A percentile compares a stretch with the other conserved stretches of the same genome.
Conservation (phyloP, 1,140 invertebrate species). For the Drosophila burlai region DNA sequence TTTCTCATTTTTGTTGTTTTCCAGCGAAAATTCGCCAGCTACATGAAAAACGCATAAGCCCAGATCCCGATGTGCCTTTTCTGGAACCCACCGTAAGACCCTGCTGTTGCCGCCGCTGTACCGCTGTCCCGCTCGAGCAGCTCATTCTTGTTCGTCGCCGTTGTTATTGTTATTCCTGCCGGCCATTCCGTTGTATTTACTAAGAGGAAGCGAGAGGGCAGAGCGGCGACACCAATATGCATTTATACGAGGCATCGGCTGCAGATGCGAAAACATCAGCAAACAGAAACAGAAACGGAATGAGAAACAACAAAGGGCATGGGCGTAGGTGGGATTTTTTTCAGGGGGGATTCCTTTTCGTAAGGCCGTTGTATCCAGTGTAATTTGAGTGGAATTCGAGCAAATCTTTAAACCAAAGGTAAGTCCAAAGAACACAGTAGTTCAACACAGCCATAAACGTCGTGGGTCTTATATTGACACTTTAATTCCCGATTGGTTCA, state of each 20-base stretch:
- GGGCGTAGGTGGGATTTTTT: not conserved
- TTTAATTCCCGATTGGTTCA: not conserved
- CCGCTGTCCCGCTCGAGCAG: conserved; percentile 16
- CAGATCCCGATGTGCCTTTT: conserved; percentile 8
- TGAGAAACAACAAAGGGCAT: conserved; percentile 16
- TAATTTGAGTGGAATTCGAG: not conserved
- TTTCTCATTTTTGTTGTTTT: conserved; percentile 33
- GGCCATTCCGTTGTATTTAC: conserved; percentile 57
- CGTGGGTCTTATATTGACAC: not conserved
- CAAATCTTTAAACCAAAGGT: not conserved
- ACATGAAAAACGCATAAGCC: conserved; percentile 56
- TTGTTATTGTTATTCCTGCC: conserved; percentile 35
- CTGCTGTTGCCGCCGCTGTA: not conserved
- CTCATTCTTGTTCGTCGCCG: conserved; percentile 15
- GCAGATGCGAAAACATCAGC: conserved; percentile 49
- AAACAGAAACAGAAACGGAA: conserved; percentile 31
- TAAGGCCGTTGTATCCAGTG: too few relatives aligned
- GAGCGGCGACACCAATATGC: conserved; percentile 61
- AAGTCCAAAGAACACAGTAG: not conserved
- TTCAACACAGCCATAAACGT: not conserved
- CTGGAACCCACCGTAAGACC: not conserved
- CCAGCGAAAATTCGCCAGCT: conserved; percentile 40
- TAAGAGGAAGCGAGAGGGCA: conserved; percentile 38
- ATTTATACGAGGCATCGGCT: conserved; percentile 64
- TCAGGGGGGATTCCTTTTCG: accelerated